These are phyloP conservation scores for Volucella inanis DNA, from an alignment of 2,888 invertebrate genomes.

Conservation along the genomic window DNA sequence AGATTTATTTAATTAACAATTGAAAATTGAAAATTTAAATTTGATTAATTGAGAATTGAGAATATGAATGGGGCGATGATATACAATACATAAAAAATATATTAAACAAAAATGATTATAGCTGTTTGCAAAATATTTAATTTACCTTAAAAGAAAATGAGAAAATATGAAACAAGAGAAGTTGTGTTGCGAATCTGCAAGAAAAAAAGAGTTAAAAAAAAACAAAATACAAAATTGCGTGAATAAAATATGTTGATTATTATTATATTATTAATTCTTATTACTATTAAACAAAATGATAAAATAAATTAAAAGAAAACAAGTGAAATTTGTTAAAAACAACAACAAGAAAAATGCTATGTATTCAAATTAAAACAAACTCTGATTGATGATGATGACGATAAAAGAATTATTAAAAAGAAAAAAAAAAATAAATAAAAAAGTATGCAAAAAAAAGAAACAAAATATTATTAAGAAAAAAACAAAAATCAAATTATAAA, in stretches of 20 bases:
- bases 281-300: constrained; percentile 62
- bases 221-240: constrained; percentile 28
- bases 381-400: constrained; percentile 71
- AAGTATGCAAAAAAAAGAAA: constrained; percentile 58
- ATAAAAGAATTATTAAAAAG: constrained; percentile 55
- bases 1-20: constrained; percentile 19
- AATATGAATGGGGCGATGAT: constrained; percentile 25
- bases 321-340: constrained; percentile 68
- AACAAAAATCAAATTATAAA: constrained; percentile 74
- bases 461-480: constrained; percentile 70
- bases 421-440: constrained; percentile 36
- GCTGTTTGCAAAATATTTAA: constrained; percentile 61
- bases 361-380: constrained; percentile 65
- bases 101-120: constrained; percentile 17
- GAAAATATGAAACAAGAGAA: constrained; percentile 48
- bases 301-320: constrained; percentile 19
- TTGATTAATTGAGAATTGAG: constrained; percentile 4
- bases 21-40: constrained; percentile 24
- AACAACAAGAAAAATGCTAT: constrained; percentile 66
- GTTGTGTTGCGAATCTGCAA: constrained; percentile 59
- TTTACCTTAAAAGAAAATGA: constrained; percentile 22
- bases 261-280: constrained; percentile 71
- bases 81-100: neutral
- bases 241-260: constrained; percentile 72
- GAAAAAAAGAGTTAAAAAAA: constrained; percentile 26